These are phyloP conservation scores for Anhinga anhinga DNA, from an alignment of 2,113 vertebrate genomes.

Conservation along the genomic window DNA sequence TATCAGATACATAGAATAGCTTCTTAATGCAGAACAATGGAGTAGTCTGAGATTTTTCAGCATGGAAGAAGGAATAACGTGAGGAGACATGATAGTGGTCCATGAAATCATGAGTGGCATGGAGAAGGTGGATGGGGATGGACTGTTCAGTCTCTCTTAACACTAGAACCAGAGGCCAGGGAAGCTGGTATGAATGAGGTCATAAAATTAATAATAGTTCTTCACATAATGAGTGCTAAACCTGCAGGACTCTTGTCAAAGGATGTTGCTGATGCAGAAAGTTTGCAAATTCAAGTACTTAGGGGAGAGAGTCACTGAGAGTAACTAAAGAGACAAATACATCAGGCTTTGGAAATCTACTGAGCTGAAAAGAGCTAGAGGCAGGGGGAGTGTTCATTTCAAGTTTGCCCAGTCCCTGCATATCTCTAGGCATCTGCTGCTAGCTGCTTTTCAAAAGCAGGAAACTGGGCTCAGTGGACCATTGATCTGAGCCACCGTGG, in stretches of 20 bases:
- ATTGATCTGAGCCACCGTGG: neutral
- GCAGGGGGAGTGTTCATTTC: neutral
- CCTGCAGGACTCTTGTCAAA: neutral
- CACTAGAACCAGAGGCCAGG: neutral
- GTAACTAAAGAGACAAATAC: neutral
- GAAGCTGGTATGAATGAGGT: neutral
- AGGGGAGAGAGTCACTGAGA: neutral
- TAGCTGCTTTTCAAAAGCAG: neutral
- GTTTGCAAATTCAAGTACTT: neutral
- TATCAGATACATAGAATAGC: neutral
- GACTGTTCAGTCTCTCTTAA: neutral
- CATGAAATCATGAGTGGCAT: neutral
- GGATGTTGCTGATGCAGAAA: neutral
- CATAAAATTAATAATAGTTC: neutral
- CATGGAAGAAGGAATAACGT: neutral
- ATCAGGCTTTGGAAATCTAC: neutral
- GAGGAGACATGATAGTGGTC: neutral
- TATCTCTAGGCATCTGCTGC: slow-evolving; percentile 16
- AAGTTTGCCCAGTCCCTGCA: neutral
- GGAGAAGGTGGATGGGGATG: neutral
- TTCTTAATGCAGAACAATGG: neutral
- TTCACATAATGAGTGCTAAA: neutral
- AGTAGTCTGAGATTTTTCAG: neutral
- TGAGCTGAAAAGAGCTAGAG: neutral
- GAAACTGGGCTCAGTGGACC: neutral